phyloP scores from a whole-genome alignment of 2,113 vertebrate species.

The Brachyhypopomus gauderio region DNA sequence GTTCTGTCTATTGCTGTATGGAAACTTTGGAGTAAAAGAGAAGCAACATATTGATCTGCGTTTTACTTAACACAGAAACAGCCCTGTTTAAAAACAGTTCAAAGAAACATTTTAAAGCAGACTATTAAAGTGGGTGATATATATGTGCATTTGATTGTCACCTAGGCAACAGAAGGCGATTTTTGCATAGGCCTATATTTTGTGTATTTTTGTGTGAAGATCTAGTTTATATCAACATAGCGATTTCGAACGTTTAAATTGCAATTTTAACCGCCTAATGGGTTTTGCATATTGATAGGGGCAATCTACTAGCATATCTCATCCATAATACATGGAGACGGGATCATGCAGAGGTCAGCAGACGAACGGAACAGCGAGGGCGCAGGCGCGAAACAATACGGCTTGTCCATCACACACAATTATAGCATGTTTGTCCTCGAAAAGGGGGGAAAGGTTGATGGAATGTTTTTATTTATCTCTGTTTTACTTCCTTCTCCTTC shows the following conservation, averaged over 20 bases:
- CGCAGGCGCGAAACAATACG: slow-evolving; percentile 52
- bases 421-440: slow-evolving; percentile 39
- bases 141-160: background rate
- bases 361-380: slow-evolving; percentile 73
- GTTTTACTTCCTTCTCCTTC: slow-evolving; percentile 11
- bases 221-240: slow-evolving; percentile 58
- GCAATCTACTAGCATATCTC: slow-evolving; percentile 83
- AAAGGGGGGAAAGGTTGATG: slow-evolving; percentile 47
- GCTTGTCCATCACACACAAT: slow-evolving; percentile 18
- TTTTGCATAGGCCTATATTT: background rate
- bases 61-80: background rate
- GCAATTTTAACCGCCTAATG: slow-evolving; percentile 87
- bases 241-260: slow-evolving; percentile 88
- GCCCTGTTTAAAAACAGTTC: no score
- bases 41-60: background rate
- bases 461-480: slow-evolving; percentile 57
- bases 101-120: no score
- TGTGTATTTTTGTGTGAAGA: background rate
- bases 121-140: no score
- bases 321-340: slow-evolving; percentile 91
- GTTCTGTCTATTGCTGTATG: background rate
- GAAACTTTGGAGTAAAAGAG: background rate
- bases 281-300: slow-evolving; percentile 89
- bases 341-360: slow-evolving; percentile 95
- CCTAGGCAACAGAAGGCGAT: slow-evolving; percentile 4